Base-by-base conservation (phyloP, 2,797 vertebrate species). In the Platalea minor region DNA sequence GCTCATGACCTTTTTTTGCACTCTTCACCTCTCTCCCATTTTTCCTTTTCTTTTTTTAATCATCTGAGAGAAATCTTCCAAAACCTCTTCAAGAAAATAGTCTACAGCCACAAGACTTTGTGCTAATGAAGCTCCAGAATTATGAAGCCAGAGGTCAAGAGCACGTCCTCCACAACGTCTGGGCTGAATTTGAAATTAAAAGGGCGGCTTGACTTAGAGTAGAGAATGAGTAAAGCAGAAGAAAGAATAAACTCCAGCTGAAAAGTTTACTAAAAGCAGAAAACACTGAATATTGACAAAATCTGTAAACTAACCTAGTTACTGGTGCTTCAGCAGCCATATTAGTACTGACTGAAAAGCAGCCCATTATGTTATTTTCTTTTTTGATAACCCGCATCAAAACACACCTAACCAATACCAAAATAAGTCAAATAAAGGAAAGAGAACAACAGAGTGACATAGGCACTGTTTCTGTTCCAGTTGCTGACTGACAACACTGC, bases 401-500 rank as follows among this genome's bases (percentile, higher is more conserved):
- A 91, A 94, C 4, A 5, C 59, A 92, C 78, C 92, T 97, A 80
- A 53, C 67, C n/a, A 20, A 45, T 33, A 82, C 63, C 72, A 87
- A 93, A 69, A 20, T 61, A 29, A 72, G 45, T 12, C 51, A 31
- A 91, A 41, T 10, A 91, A 60, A 91, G 45, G 48, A 80, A 73
- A 87, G 43, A 92, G 75, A 95, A 88, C 0, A 60, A 93, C 84
- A 91, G 77, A 87, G 93, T 76, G 96, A 95, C 73, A 76, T 9
- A 79, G 83, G 67, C 10, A 0, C 25, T 21, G 13, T 68, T 90
- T 93, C 76, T 82, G 41, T 89, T 98, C 98, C 97, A 96, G 91
- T 96, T 96, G 86, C 97, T 98, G 98, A 98, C 98, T 98, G 99
- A 99, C 98, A 99, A 98, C 98, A 98, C 98, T 98, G 98, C 99